Base-by-base conservation (phyloP, 2,888 invertebrate genomes). In the Euplexia lucipara region DNA sequence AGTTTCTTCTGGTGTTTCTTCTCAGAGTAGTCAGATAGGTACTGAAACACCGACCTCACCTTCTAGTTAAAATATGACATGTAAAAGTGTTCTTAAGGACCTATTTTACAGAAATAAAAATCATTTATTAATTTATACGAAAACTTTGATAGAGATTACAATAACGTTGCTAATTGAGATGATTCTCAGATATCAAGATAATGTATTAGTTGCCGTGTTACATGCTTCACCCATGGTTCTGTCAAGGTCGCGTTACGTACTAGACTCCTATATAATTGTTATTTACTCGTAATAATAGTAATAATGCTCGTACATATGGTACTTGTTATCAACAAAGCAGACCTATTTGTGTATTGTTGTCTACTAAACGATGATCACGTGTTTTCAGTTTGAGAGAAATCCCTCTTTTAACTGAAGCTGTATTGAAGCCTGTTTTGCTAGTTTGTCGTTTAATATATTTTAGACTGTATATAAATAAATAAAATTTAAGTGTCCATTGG, bases 181-280 rank as follows among this genome's bases (percentile, higher is more conserved):
- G 18, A 30, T 58, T 47, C 18, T 30, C 7, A 64, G 39, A 54
- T 20, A 30, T 26, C 12, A 35, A 5, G 34, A 52, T 49, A 39
- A 26, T 30, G 32, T n/a, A 51, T 22, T 39, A 63, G 26, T 47
- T 35, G 56, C 22, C 34, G 30, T 56, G 66, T 73, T 47, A 71
- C n/a, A n/a, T n/a, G n/a, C 18, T 30, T n/a, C n/a, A 44, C 35
- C 48, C 56, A 73, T 67, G 61, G 60, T 49, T 48, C 10, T n/a
- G 9, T 45, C 56, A 52, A 39, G 41, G 74, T 20, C 61, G 12
- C 7, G 18, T 61, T 45, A 61, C 32, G 3, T 26, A 26, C 26
- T 26, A 26, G 26, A 26, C 26, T 26, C 26, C 57, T 37, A 56
- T 48, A 20, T 41, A 57, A 67, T 53, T 73, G 35, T 60, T 44